phyloP scores from a whole-genome alignment of 2,113 vertebrate species.

The Callorhinus ursinus region DNA sequence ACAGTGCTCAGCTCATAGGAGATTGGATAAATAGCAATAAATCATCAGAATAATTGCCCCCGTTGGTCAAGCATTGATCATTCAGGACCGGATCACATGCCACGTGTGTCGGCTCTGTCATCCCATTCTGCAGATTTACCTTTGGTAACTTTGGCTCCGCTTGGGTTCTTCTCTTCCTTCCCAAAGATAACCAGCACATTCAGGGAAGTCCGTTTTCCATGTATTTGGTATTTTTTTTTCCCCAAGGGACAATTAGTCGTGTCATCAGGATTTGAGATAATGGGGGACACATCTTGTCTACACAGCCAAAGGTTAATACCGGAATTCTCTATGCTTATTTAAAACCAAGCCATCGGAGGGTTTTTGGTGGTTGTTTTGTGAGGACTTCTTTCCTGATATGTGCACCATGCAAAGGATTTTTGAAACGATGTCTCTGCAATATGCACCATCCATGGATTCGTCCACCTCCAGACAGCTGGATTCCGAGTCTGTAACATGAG shows the following conservation, averaged over 20 bases:
- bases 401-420: background rate
- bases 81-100: background rate
- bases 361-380: background rate
- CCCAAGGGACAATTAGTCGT: background rate
- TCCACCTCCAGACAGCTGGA: conserved; percentile 80
- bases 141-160: background rate
- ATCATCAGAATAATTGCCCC: background rate
- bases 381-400: background rate
- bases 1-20: background rate
- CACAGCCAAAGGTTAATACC: background rate
- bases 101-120: fast-evolving
- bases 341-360: background rate
- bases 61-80: background rate
- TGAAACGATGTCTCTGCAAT: conserved; percentile 37
- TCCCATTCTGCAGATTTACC: background rate
- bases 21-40: background rate
- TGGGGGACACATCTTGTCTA: background rate
- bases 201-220: background rate
- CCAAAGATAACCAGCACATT: background rate
- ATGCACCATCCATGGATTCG: conserved; percentile 41
- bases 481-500: conserved; percentile 63
- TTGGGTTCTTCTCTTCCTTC: background rate
- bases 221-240: background rate
- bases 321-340: background rate
- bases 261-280: background rate